Evolutionary conservation across 2,888 invertebrate genomes (phyloP).

Genomic region (Gryllus longicercus): DNA sequence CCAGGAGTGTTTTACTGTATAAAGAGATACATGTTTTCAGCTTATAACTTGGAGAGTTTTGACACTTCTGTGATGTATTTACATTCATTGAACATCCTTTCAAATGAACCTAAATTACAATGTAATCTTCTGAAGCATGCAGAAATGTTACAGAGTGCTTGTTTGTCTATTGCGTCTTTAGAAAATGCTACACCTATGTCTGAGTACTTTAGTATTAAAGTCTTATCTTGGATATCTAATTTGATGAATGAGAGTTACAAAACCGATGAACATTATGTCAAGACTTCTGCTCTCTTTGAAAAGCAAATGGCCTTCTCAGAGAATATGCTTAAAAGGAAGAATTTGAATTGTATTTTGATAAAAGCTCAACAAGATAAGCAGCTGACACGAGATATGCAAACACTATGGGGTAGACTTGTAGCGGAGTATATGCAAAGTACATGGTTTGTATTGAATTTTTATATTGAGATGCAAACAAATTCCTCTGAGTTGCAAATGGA

Average conservation of each 20-base stretch:
- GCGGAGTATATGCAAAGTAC: slow-evolving; percentile 31
- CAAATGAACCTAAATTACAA: slow-evolving; percentile 17
- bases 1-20: slow-evolving; percentile 23
- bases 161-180: background rate
- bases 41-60: slow-evolving; percentile 27
- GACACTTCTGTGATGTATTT: slow-evolving; percentile 19
- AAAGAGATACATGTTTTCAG: slow-evolving; percentile 24
- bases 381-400: slow-evolving; percentile 33
- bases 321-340: background rate
- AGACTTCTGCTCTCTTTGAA: background rate
- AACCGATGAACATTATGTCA: background rate
- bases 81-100: slow-evolving; percentile 22
- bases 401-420: slow-evolving; percentile 31
- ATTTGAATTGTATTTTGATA: background rate
- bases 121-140: background rate
- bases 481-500: slow-evolving; percentile 26
- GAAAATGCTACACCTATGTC: slow-evolving; percentile 20
- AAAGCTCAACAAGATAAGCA: slow-evolving; percentile 19
- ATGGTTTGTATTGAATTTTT: slow-evolving; percentile 33
- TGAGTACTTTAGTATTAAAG: slow-evolving; percentile 29
- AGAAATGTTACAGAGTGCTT: slow-evolving; percentile 20
- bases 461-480: slow-evolving; percentile 2
- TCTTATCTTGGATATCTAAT: slow-evolving; percentile 24
- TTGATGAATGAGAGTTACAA: background rate
- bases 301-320: slow-evolving; percentile 22